Conservation (phyloP, 2,113 vertebrate species). For the Leptobrachium ailaonicum region DNA sequence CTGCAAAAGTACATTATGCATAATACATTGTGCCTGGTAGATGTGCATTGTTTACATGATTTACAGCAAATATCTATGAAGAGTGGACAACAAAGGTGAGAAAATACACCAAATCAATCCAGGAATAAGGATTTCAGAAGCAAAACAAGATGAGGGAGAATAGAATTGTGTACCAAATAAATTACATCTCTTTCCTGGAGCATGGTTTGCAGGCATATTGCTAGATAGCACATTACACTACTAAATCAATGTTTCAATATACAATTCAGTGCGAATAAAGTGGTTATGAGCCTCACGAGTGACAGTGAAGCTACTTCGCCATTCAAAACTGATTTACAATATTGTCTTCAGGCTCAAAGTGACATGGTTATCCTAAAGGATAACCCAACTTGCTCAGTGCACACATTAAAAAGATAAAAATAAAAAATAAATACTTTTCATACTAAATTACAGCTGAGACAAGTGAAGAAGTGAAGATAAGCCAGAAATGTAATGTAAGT, state of each 20-base stretch:
- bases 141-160: background rate
- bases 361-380: no score
- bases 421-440: no score
- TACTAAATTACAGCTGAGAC: no score
- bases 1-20: background rate
- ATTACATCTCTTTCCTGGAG: background rate
- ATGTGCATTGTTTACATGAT: background rate
- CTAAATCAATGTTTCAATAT: background rate
- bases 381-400: no score
- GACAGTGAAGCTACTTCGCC: background rate
- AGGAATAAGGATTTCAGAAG: background rate
- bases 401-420: no score
- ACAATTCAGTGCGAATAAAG: background rate
- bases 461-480: no score
- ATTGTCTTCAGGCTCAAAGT: no score
- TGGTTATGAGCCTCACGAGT: background rate
- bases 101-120: conserved; percentile 1
- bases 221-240: background rate
- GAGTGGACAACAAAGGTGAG: conserved; percentile 2
- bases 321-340: background rate
- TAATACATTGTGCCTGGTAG: background rate
- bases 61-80: background rate
- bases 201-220: background rate
- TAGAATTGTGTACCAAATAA: background rate
- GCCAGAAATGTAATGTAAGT: no score